Base-by-base conservation (phyloP, 2,888 invertebrate species). In the Nomada ferruginata region DNA sequence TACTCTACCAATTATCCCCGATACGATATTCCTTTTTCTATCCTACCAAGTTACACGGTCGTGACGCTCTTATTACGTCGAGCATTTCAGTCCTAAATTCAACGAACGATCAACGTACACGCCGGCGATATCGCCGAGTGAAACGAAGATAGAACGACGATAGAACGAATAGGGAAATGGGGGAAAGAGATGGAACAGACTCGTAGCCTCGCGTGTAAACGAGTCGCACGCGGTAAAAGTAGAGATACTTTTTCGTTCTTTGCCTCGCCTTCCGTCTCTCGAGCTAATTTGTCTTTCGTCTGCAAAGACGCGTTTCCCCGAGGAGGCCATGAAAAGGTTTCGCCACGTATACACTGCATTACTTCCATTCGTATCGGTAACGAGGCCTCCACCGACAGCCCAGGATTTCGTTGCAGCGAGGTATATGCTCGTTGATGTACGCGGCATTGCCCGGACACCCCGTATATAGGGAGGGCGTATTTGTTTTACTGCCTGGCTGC, bases 401-500 rank as follows among this genome's bases (percentile, higher is more conserved):
- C 29, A 42, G 72, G 71, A 76, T 74, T 77, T 65, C 72, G 73
- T 50, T 55, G 65, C 42, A n/a, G 61, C 52, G 44, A 65, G 59
- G 75, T 64, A 61, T 63, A 59, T 29, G n/a, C 53, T 57, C 65
- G 79, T 71, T 79, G 85, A 85, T 79, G 60, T 61, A 52, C 78
- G 79, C 74, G 76, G 85, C 85, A 89, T 83, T 88, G 83, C 83
- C 76, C 26, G 86, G 89, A 91, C 91, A 91, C 90, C 92, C 90
- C 85, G 90, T 92, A 91, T 90, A 90, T 88, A 90, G 87, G 88
- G 86, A 90, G 90, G 92, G 91, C 92, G 93, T 93, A 93, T 93
- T 93, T 93, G 93, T 93, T 93, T 93, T 93, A 93, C 93, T 93
- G 93, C 92, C 91, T 91, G 90, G 91, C 92, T 92, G 92, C 91